Evolutionary conservation across 64 coral and sea anemone species (phyloP).

Genomic region (Hydrozoanthus tunicans): DNA sequence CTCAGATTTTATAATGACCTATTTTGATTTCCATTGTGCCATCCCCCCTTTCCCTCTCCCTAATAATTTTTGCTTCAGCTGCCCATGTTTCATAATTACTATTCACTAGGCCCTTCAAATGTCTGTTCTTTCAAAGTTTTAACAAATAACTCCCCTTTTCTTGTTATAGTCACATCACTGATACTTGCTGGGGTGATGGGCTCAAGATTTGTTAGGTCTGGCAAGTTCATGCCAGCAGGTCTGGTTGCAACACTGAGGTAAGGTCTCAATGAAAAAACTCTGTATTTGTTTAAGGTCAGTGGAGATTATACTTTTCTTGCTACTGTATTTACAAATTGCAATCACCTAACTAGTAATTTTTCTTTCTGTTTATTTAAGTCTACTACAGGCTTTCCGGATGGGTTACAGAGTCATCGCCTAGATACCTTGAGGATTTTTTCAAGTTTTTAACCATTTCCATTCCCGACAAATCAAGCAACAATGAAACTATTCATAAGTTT

Average conservation of each 20-base stretch:
- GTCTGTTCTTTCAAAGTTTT: not conserved
- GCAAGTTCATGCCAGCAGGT: constrained; percentile 98
- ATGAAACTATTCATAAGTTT: no score
- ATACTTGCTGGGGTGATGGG: constrained; percentile 92
- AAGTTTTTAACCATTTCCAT: no score
- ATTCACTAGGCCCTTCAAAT: no score
- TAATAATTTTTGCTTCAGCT: not conserved
- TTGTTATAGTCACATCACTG: constrained; percentile 79
- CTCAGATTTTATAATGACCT: not conserved
- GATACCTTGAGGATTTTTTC: not conserved
- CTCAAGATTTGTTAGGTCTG: constrained; percentile 71
- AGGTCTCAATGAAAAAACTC: not conserved
- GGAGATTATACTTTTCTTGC: not conserved
- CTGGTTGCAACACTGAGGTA: constrained; percentile 85
- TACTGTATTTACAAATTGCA: no score
- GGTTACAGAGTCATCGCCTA: constrained; percentile 70
- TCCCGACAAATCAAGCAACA: no score
- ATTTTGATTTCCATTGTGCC: not conserved
- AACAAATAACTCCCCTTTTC: not conserved
- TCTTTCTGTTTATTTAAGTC: constrained; percentile 60
- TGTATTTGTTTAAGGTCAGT: not conserved
- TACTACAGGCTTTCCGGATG: constrained; percentile 74
- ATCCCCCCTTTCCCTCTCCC: not conserved
- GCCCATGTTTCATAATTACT: no score
- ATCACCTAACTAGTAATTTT: not conserved